Base-by-base conservation (phyloP, 1,140 invertebrate species). In the Drosophila dunni region DNA sequence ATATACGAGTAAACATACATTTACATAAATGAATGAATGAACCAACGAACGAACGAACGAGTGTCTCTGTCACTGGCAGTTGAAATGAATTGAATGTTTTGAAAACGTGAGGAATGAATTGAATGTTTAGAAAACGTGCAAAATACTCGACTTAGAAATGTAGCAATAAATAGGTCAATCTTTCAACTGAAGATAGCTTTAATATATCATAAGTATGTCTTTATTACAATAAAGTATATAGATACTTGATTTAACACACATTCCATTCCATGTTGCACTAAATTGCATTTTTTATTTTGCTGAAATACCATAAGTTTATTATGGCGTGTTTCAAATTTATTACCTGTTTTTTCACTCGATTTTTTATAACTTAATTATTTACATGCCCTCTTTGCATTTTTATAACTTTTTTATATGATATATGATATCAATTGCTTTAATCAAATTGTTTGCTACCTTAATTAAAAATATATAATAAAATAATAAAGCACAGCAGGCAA, bases 21-120 rank as follows among this genome's bases (percentile, higher is more conserved):
- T 64, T 64, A 13, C 62, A 64, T 64, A 64, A 53, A 53, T 54
- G 62, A 54, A 64, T 56, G 53, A 56, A 17, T 20, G 53, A 56
- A 40, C 6, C 15, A 56, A 20, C 5, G 17, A 56, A 38, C 10
- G 15, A 45, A 45, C 7, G 44, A 45, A 45, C 15, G 38, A 40
- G 38, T 44, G 53, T 42, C 20, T 33, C 40, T 65, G 51, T 58
- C 46, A 53, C n/a, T 44, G 13, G 8, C 17, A 63, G 8, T 50
- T 7, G 7, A n/a, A 42, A 40, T 56, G 61, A 63, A 53, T 63
- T 63, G 48, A 63, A 50, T 38, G 17, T 15, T 40, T 40, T 56
- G 15, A 24, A 24, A 51, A 13, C 29, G 17, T 13, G 20, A 38
- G 8, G 5, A 46, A 34, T 36, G 15, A 48, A 61, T 29, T 48